These are phyloP conservation scores for Autographa pulchrina DNA, from an alignment of 2,888 invertebrate species.

Conservation along the genomic window DNA sequence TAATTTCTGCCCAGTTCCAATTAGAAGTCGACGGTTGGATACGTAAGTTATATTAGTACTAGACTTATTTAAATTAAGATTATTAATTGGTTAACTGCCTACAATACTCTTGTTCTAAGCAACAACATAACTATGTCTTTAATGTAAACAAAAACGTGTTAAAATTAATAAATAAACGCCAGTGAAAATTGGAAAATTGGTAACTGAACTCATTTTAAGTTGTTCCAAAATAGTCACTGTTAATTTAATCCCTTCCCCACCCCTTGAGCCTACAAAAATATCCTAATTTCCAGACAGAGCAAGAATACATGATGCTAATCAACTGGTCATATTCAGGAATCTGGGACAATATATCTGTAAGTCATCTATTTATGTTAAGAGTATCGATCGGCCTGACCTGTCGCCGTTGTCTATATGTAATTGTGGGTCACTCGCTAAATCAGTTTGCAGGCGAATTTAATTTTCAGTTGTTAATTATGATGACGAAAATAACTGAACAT, in stretches of 20 bases:
- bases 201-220: too few relatives aligned
- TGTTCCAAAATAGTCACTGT: too few relatives aligned
- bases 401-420: conserved; percentile 9
- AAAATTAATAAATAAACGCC: too few relatives aligned
- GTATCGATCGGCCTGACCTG: conserved; percentile 15
- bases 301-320: neutral
- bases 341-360: conserved; percentile 30
- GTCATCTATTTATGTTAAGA: conserved; percentile 28
- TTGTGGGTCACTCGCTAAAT: conserved; percentile 23
- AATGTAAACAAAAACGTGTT: too few relatives aligned
- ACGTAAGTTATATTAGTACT: too few relatives aligned
- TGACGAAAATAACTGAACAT: neutral
- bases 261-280: neutral
- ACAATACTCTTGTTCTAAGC: too few relatives aligned
- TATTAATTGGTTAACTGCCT: too few relatives aligned
- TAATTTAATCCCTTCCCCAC: too few relatives aligned
- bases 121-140: too few relatives aligned
- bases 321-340: conserved; percentile 28
- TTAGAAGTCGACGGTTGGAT: neutral
- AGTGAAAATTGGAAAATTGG: too few relatives aligned
- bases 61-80: too few relatives aligned
- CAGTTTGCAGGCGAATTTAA: neutral
- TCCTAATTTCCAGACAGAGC: neutral
- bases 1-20: neutral
- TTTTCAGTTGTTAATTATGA: neutral